Base-by-base conservation (phyloP, 1,140 invertebrate genomes). In the Hyposmocoma kahamanoa region DNA sequence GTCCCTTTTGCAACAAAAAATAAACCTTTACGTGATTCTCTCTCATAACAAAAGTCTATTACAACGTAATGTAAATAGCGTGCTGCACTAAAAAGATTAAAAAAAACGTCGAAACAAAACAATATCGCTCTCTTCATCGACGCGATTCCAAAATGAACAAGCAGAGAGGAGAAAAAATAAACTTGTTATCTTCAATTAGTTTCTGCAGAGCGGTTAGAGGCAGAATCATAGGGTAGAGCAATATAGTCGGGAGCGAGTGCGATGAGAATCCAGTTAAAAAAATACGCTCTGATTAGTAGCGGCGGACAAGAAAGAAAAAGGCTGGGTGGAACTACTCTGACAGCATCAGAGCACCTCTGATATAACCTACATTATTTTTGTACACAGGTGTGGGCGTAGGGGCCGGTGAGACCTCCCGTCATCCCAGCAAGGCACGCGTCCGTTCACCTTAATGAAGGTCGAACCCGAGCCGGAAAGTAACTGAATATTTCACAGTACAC, bases 161-260 rank as follows among this genome's bases (percentile, higher is more conserved):
- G 51, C 52, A 49, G 57, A 55, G 52, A 60, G 47, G 51, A 54
- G 58, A 60, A 73, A 69, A 74, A 77, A 66, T 59, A 68, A 67
- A 58, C 56, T 71, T 72, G 71, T 78, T 83, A 72, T 74, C 64
- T 77, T 77, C 69, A 72, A 80, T 80, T 77, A 76, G 61, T 77
- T 78, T 73, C 58, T 63, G 62, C 70, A 72, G 66, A 66, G 60
- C 50, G 64, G 49, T 51, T 59, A 60, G 58, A 26, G 59, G 58
- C 59, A 62, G 69, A 65, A 64, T 69, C 65, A 67, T 77, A 72
- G 67, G 65, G 68, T 53, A 56, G 54, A 58, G 55, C 63, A 63
- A 72, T 73, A 71, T 67, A 59, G 56, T 46, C 47, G 55, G 51
- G 34, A 49, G 56, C 50, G 41, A 61, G 53, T 52, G 53, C 50